These are phyloP conservation scores for Elmis aenea DNA, from an alignment of 2,888 invertebrate genomes.

Conservation along the genomic window DNA sequence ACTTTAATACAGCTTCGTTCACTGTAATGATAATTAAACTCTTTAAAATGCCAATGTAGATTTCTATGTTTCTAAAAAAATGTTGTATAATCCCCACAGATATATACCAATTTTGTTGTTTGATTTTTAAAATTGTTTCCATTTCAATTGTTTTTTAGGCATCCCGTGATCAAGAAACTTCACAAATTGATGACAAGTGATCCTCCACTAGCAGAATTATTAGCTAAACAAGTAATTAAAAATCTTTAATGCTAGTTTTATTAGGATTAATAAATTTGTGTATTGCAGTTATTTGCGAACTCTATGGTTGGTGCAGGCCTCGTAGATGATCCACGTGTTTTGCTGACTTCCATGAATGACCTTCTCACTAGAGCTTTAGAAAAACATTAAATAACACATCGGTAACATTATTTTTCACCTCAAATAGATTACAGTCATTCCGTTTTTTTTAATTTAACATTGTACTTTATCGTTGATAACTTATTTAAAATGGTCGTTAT, in stretches of 20 bases:
- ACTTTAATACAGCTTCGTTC: too few species aligned
- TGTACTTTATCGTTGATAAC: too few species aligned
- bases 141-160: constrained; percentile 51
- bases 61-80: neutral
- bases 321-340: constrained; percentile 81
- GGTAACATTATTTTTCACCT: too few species aligned
- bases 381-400: constrained; percentile 50
- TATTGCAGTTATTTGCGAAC: constrained; percentile 76
- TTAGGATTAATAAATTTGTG: constrained; percentile 13
- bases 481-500: too few species aligned
- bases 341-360: constrained; percentile 83
- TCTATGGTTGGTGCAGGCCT: constrained; percentile 95
- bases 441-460: too few species aligned
- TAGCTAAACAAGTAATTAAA: constrained; percentile 76
- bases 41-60: too few species aligned
- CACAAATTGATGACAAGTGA: constrained; percentile 68
- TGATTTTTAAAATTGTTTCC: constrained; percentile 2
- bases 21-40: too few species aligned
- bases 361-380: constrained; percentile 76
- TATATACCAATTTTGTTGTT: constrained; percentile 1
- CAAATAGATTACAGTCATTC: too few species aligned
- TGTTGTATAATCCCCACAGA: constrained; percentile 1
- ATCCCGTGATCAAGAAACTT: constrained; percentile 86
- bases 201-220: constrained; percentile 74
- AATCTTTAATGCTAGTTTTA: constrained; percentile 7